Base-by-base conservation (phyloP, 2,113 vertebrate genomes). In the Campylomormyrus tamandua region DNA sequence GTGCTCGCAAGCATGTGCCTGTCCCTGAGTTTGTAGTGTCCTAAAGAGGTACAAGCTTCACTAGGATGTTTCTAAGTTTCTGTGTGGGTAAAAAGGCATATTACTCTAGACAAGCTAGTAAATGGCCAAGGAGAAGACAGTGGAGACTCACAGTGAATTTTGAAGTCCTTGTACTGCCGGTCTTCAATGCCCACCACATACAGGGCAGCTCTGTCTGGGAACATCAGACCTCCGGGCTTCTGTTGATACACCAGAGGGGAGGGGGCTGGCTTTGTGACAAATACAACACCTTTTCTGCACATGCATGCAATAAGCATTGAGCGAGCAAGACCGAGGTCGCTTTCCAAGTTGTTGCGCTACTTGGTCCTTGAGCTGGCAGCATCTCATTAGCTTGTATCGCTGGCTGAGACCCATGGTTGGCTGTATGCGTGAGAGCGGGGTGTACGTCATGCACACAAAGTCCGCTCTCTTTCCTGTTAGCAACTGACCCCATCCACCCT, bases 81-180 rank as follows among this genome's bases (percentile, higher is more conserved):
- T 83, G 5, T 19, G 42, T 83, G 80, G 42, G 45, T 6, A 49
- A 13, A 46, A 48, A 48, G 3, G 9, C 3, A 70, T 66, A 66
- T 66, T 27, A n/a, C 9, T 66, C n/a, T 46, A 84, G 42, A n/a
- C 39, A 45, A 84, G 83, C 42, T 19, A 49, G 39, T 24, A 85
- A 46, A 39, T 4, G n/a, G 74, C 74, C 50, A 35, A 9, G n/a
- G 50, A 53, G n/a, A 3, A 9, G 10, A 19, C 27, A n/a, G 5
- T 42, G 90, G 45, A n/a, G 91, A 97, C 98, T 98, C 92, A 99
- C 98, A 99, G 93, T 99, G 98, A 91, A 99, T 99, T 96, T 99
- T 99, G 97, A 99, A 99, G 97, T 99, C 98, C 95, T 99, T 99
- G 95, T 98, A 99, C 91, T 99, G 98, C 92, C 98, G 95, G 94